A percentile compares a stretch with the other conserved stretches of the same genome.
Evolutionary conservation across 2,797 vertebrate genomes (phyloP).

Genomic region (Gastrophryne carolinensis): DNA sequence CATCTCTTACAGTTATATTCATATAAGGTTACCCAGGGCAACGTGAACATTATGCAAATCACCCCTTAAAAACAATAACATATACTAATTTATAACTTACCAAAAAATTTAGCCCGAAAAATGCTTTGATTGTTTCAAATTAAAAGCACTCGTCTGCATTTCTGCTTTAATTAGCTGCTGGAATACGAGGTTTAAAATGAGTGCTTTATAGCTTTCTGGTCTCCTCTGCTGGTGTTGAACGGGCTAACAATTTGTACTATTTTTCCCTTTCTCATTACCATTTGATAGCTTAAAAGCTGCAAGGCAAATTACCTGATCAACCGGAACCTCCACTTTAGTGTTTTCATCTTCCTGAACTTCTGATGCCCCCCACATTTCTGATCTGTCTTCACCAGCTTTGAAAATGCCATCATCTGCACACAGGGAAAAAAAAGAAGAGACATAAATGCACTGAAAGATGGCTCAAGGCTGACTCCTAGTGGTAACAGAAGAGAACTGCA

Average conservation of each 20-base stretch:
- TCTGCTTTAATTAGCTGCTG: constrained; percentile 51
- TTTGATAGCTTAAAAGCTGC: constrained; percentile 52
- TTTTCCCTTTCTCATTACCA: constrained; percentile 53
- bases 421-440: constrained; percentile 28
- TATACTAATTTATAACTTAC: constrained; percentile 23
- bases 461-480: constrained; percentile 69
- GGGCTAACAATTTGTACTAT: constrained; percentile 52
- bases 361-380: constrained; percentile 67
- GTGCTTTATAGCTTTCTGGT: constrained; percentile 47
- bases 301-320: constrained; percentile 66
- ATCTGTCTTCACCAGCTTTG: constrained; percentile 65
- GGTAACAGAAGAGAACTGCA: constrained; percentile 59
- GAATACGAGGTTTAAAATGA: constrained; percentile 52
- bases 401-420: constrained; percentile 70
- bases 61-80: constrained; percentile 28
- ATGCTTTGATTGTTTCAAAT: constrained; percentile 39
- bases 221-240: constrained; percentile 43
- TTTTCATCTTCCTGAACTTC: constrained; percentile 76
- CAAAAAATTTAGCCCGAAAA: constrained; percentile 37
- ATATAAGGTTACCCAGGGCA: constrained; percentile 15
- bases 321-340: constrained; percentile 70
- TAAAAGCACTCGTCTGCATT: constrained; percentile 44
- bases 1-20: constrained; percentile 5
- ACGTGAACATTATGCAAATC: constrained; percentile 34
- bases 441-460: constrained; percentile 50